Evolutionary conservation across 2,797 vertebrate species (phyloP).

Genomic region (Podarcis siculus): DNA sequence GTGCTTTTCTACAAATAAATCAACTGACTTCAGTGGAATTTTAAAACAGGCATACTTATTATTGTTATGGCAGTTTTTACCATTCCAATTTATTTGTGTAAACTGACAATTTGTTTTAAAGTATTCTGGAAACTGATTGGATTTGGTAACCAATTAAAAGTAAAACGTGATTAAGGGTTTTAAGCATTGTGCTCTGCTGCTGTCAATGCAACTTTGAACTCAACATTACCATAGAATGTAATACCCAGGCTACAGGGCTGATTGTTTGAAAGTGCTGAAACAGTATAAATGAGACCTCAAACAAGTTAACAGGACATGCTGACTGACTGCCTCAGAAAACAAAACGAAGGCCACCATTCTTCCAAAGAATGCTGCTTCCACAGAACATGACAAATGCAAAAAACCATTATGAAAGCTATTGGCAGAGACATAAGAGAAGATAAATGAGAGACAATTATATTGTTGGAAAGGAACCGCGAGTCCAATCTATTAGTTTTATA

Average conservation of each 20-base stretch:
- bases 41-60: neutral
- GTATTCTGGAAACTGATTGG: conserved; percentile 45
- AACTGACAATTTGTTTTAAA: conserved; percentile 36
- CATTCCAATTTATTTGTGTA: conserved; percentile 20
- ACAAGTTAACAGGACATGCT: conserved; percentile 24
- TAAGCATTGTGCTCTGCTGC: neutral
- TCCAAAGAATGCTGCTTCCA: conserved; percentile 18
- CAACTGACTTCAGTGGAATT: neutral
- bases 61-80: conserved; percentile 18
- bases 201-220: conserved; percentile 15
- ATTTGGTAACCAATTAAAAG: conserved; percentile 36
- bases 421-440: conserved; percentile 5
- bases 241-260: neutral
- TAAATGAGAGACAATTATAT: neutral
- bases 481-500: neutral
- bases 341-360: neutral
- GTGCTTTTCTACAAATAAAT: neutral
- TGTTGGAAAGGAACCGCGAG: neutral
- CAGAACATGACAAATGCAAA: conserved; percentile 2
- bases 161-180: conserved; percentile 43
- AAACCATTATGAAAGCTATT: conserved; percentile 10
- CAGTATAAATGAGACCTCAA: conserved; percentile 9
- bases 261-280: conserved; percentile 16
- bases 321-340: conserved; percentile 3
- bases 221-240: neutral